Conservation (phyloP, 2,888 invertebrate species). For the Stenotaenia linearis region DNA sequence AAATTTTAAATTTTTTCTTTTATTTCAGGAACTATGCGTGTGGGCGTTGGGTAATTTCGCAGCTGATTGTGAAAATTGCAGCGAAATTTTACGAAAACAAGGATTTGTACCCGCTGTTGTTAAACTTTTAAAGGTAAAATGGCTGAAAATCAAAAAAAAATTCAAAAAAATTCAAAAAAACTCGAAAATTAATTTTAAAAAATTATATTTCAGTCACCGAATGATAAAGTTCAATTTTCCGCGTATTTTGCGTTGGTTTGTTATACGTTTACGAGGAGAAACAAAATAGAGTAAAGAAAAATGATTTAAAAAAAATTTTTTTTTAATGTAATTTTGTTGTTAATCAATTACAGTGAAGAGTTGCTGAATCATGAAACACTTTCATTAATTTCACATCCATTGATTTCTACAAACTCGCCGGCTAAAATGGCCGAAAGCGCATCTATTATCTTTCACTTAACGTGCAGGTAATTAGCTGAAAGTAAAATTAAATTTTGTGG, state of each 20-base stretch:
- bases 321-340: background rate
- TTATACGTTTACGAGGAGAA: background rate
- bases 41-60: constrained; percentile 35
- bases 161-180: background rate
- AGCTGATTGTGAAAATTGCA: constrained; percentile 31
- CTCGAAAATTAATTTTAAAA: background rate
- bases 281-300: background rate
- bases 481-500: no score
- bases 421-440: background rate
- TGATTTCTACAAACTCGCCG: background rate
- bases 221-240: constrained; percentile 8
- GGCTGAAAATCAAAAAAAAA: background rate
- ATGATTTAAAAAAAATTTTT: no score
- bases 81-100: constrained; percentile 29
- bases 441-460: constrained; percentile 3
- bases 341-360: background rate
- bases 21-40: constrained; percentile 29
- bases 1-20: background rate
- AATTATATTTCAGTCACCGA: background rate
- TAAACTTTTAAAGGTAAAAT: constrained; percentile 21
- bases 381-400: constrained; percentile 14
- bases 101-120: constrained; percentile 28
- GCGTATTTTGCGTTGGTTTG: constrained; percentile 31
- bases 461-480: background rate
- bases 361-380: constrained; percentile 17